A percentile compares a stretch with the other conserved stretches of the same genome.
Conservation (phyloP, 2,797 vertebrate genomes). For the Parotocinclus haroldoi region DNA sequence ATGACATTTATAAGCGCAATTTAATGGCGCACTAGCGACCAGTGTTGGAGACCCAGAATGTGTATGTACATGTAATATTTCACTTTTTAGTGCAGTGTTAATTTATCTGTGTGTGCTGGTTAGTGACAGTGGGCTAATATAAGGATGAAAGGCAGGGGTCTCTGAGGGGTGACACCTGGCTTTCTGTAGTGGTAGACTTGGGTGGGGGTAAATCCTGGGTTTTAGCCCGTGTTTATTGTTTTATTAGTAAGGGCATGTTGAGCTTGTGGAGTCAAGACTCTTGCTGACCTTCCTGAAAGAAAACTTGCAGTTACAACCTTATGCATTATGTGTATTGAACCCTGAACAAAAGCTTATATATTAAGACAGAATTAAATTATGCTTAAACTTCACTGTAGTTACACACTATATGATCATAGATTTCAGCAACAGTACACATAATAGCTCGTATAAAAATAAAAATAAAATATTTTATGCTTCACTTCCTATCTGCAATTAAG, state of each 20-base stretch:
- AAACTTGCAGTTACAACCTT: conserved; percentile 49
- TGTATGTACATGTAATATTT: background rate
- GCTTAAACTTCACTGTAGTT: too few relatives aligned
- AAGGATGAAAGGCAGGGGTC: conserved; percentile 46
- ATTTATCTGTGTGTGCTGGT: conserved; percentile 24
- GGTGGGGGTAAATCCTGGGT: conserved; percentile 27
- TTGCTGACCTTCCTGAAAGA: conserved; percentile 62
- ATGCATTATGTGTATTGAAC: background rate
- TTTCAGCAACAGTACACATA: too few relatives aligned
- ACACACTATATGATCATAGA: too few relatives aligned
- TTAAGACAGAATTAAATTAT: too few relatives aligned
- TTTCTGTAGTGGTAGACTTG: conserved; percentile 33
- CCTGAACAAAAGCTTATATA: too few relatives aligned
- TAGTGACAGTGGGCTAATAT: conserved; percentile 36
- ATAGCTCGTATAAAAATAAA: too few relatives aligned
- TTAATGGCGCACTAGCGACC: background rate
- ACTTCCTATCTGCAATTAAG: too few relatives aligned
- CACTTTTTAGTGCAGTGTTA: conserved; percentile 21
- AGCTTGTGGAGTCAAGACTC: conserved; percentile 63
- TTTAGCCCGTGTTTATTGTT: conserved; percentile 70
- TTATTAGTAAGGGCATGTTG: conserved; percentile 71
- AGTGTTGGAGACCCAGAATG: conserved; percentile 9
- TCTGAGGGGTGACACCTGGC: conserved; percentile 43
- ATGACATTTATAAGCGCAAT: background rate
- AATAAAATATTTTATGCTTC: too few relatives aligned